A percentile compares a stretch with the other conserved stretches of the same genome.
These are phyloP conservation scores for Abrostola triplasia DNA, from an alignment of 2,888 invertebrate genomes.

Conservation along the genomic window DNA sequence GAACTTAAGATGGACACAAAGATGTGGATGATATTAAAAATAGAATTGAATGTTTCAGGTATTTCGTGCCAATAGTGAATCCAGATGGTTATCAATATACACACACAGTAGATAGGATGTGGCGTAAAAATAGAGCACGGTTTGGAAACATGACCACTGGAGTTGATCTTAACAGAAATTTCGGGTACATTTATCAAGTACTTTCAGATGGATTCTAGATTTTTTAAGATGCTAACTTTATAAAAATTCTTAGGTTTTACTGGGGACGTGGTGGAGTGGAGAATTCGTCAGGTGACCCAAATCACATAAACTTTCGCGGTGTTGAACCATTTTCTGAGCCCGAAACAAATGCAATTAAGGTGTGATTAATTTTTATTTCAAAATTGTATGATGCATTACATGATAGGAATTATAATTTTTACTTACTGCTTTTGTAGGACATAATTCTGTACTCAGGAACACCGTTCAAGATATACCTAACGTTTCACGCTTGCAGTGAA, in stretches of 20 bases:
- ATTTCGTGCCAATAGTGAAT: constrained; percentile 92
- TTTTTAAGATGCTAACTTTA: background rate
- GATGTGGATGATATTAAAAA: background rate
- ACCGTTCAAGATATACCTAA: constrained; percentile 81
- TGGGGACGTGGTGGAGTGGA: constrained; percentile 69
- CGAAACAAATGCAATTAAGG: constrained; percentile 80
- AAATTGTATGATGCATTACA: too few species aligned
- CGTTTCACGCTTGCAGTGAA: constrained; percentile 81
- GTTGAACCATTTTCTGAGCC: constrained; percentile 80
- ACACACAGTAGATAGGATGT: constrained; percentile 92
- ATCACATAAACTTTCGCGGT: constrained; percentile 77
- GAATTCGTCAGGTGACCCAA: constrained; percentile 70
- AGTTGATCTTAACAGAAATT: constrained; percentile 95
- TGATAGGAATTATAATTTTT: background rate
- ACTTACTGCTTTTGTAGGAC: constrained; percentile 70
- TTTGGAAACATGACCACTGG: constrained; percentile 89
- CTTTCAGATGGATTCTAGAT: background rate
- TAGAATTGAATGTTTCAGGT: constrained; percentile 75
- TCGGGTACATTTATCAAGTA: constrained; percentile 83
- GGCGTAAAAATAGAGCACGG: constrained; percentile 92
- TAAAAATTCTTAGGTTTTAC: constrained; percentile 59
- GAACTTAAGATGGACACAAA: background rate
- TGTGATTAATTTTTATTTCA: constrained; percentile 41
- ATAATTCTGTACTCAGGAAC: constrained; percentile 78
- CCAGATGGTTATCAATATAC: constrained; percentile 96